A percentile compares a stretch with the other conserved stretches of the same genome.
phyloP scores from a whole-genome alignment of 2,888 invertebrate species.

The Hylaea fasciaria region DNA sequence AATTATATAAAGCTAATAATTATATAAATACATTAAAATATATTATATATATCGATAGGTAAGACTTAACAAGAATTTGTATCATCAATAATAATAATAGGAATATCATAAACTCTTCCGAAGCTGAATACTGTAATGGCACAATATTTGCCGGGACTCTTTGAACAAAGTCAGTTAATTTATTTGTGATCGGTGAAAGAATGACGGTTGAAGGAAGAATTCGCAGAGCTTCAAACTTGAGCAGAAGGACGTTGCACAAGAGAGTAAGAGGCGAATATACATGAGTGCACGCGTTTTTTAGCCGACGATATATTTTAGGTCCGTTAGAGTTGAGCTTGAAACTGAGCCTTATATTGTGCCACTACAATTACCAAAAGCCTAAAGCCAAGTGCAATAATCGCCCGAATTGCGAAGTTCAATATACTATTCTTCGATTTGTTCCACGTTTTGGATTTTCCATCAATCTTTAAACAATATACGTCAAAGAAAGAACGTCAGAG shows the following conservation, averaged over 20 bases:
- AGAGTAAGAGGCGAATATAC: too few species aligned
- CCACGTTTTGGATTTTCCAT: constrained; percentile 1
- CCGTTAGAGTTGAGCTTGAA: background rate
- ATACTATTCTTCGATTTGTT: background rate
- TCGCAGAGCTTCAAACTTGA: too few species aligned
- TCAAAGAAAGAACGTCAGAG: constrained; percentile 1
- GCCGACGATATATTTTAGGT: too few species aligned
- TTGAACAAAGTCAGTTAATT: background rate
- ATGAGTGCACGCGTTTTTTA: too few species aligned
- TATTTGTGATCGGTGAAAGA: background rate
- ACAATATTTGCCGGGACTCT: constrained; percentile 15
- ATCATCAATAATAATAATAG: constrained; percentile 43
- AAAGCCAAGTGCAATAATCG: constrained; percentile 20
- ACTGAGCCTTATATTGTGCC: constrained; percentile 14
- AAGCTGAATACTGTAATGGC: constrained; percentile 30
- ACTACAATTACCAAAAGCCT: constrained; percentile 16
- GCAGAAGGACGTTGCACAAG: too few species aligned
- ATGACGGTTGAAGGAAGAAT: too few species aligned
- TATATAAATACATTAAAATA: constrained; percentile 33
- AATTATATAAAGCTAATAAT: constrained; percentile 34
- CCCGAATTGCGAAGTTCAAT: constrained; percentile 14
- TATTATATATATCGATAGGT: constrained; percentile 34
- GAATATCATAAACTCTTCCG: constrained; percentile 34
- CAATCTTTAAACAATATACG: constrained; percentile 12
- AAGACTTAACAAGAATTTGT: constrained; percentile 48